phyloP scores from a whole-genome alignment of 2,888 invertebrate species.

The Ochropleura leucogaster region DNA sequence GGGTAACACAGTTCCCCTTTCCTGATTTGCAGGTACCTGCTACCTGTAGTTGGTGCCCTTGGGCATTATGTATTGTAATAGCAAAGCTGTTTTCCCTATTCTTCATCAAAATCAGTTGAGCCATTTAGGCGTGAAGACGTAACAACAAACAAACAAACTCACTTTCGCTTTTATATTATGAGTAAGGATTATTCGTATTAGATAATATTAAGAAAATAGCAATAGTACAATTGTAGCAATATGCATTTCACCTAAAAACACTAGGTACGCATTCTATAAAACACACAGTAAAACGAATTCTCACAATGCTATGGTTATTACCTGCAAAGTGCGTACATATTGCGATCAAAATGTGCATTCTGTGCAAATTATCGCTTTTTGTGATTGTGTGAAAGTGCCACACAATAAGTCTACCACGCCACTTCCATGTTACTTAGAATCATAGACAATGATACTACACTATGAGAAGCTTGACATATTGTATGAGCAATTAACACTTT shows the following conservation, averaged over 20 bases:
- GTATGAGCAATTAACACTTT: constrained; percentile 34
- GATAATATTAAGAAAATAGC: neutral
- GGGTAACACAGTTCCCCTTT: too few species aligned
- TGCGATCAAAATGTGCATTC: constrained; percentile 46
- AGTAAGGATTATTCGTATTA: neutral
- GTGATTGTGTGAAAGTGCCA: constrained; percentile 42
- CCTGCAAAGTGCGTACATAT: constrained; percentile 15
- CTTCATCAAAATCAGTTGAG: too few species aligned
- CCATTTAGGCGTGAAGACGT: too few species aligned
- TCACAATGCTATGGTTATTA: constrained; percentile 31
- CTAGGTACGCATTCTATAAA: neutral
- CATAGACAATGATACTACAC: neutral
- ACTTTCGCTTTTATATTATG: too few species aligned
- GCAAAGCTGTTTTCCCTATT: too few species aligned
- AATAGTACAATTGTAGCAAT: neutral
- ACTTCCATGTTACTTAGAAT: constrained; percentile 46
- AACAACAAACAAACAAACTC: too few species aligned
- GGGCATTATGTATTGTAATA: too few species aligned
- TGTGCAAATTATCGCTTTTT: constrained; percentile 55
- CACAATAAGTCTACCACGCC: constrained; percentile 30
- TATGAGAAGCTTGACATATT: constrained; percentile 26
- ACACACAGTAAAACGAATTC: constrained; percentile 17
- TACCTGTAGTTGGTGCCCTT: too few species aligned
- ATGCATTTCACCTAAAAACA: neutral
- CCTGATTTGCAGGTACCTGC: too few species aligned